These are phyloP conservation scores for Gambusia affinis DNA, from an alignment of 2,113 vertebrate species.

Conservation along the genomic window DNA sequence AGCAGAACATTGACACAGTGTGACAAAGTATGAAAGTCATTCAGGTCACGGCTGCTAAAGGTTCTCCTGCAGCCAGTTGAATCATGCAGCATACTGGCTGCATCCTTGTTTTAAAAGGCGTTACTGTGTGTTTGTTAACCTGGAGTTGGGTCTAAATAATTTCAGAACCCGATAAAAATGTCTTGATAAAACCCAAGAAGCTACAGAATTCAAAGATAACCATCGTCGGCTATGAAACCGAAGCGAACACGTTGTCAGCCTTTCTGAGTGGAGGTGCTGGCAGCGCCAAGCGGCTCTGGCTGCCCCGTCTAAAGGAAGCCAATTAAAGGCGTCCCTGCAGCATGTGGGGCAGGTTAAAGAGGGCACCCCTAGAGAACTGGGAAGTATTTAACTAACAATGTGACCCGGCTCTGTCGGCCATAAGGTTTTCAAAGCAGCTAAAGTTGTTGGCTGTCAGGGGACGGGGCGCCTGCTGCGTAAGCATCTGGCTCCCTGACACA, in stretches of 20 bases:
- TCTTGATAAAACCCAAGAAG: neutral
- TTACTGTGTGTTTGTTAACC: too few species aligned
- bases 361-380: constrained; percentile 42
- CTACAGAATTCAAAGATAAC: neutral
- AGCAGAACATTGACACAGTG: too few species aligned
- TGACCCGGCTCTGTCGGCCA: constrained; percentile 69
- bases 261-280: neutral
- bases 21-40: neutral
- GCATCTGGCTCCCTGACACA: constrained; percentile 61
- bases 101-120: too few species aligned
- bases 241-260: too few species aligned
- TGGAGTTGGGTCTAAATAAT: too few species aligned
- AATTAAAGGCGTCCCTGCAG: constrained; percentile 50
- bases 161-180: too few species aligned
- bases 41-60: neutral
- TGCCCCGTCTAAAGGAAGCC: constrained; percentile 27
- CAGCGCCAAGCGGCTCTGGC: neutral
- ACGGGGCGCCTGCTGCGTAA: constrained; percentile 39
- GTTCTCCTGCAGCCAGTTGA: too few species aligned
- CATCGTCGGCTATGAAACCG: neutral
- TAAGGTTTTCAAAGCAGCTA: constrained; percentile 58
- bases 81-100: too few species aligned
- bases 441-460: constrained; percentile 67
- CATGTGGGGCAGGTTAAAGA: constrained; percentile 41
- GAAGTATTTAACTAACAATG: constrained; percentile 73